phyloP scores from a whole-genome alignment of 2,888 invertebrate genomes.

The Patella ulyssiponensis region DNA sequence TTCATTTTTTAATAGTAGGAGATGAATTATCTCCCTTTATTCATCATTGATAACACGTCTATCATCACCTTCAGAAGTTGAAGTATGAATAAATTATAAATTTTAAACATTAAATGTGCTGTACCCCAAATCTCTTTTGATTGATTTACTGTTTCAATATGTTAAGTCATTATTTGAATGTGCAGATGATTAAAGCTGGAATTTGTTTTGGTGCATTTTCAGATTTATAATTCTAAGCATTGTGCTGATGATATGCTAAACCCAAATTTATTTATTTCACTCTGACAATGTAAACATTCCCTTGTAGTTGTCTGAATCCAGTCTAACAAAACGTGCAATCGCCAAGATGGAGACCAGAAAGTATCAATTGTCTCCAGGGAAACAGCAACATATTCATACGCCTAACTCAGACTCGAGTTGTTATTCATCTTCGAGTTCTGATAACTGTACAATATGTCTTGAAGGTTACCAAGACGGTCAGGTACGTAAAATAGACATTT shows the following conservation, averaged over 20 bases:
- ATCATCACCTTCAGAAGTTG: no score
- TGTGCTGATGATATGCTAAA: not conserved
- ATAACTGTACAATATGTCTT: conserved; percentile 73
- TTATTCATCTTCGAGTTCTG: conserved; percentile 50
- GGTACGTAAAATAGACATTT: conserved; percentile 42
- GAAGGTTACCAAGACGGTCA: conserved; percentile 73
- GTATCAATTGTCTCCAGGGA: conserved; percentile 41
- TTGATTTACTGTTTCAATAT: no score
- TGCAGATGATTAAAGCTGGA: no score
- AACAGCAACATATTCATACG: conserved; percentile 33
- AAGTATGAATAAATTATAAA: no score
- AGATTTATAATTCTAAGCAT: not conserved
- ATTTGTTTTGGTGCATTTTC: no score
- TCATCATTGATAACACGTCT: no score
- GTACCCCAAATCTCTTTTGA: no score
- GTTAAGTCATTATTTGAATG: no score
- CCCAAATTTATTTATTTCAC: not conserved
- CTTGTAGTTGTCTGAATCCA: conserved; percentile 51
- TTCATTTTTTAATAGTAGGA: no score
- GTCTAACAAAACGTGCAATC: conserved; percentile 56
- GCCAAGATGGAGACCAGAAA: conserved; percentile 57
- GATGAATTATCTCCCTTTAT: no score
- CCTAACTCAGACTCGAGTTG: conserved; percentile 38
- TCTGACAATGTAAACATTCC: not conserved
- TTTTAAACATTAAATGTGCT: no score